A percentile compares a stretch with the other conserved stretches of the same genome.
Evolutionary conservation across 2,113 vertebrate genomes (phyloP).

Genomic region (Alosa alosa): DNA sequence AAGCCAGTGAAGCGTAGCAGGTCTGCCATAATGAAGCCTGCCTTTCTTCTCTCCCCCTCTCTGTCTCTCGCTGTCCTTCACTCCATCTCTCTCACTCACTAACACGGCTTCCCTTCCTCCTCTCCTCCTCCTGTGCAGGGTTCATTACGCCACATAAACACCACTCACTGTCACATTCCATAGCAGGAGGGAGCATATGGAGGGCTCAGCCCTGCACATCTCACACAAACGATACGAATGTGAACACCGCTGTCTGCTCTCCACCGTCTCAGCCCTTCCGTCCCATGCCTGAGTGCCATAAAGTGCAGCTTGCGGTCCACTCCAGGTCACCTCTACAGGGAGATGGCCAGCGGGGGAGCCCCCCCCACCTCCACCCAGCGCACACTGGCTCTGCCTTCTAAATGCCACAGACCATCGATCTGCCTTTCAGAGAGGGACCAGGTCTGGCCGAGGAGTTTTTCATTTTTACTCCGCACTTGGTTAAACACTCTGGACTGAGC

Average conservation of each 20-base stretch:
- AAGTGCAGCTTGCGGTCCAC: neutral
- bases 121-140: constrained; percentile 39
- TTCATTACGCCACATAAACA: constrained; percentile 47
- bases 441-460: neutral
- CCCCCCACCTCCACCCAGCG: neutral
- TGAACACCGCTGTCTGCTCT: constrained; percentile 27
- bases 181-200: constrained; percentile 23
- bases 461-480: neutral
- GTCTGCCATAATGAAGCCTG: constrained; percentile 34
- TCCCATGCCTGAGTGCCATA: neutral
- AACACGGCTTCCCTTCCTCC: constrained; percentile 35
- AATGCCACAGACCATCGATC: constrained; percentile 2
- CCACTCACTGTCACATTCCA: constrained; percentile 50
- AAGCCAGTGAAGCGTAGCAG: constrained; percentile 37
- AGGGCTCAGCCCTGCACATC: constrained; percentile 27
- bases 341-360: neutral
- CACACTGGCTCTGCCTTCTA: neutral
- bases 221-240: constrained; percentile 32
- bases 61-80: constrained; percentile 31
- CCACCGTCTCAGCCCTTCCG: neutral
- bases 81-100: constrained; percentile 30
- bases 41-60: constrained; percentile 35
- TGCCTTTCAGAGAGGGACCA: neutral
- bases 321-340: neutral
- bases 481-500: neutral